phyloP scores from a whole-genome alignment of 2,113 vertebrate species.

The Genyomyrus donnyi region DNA sequence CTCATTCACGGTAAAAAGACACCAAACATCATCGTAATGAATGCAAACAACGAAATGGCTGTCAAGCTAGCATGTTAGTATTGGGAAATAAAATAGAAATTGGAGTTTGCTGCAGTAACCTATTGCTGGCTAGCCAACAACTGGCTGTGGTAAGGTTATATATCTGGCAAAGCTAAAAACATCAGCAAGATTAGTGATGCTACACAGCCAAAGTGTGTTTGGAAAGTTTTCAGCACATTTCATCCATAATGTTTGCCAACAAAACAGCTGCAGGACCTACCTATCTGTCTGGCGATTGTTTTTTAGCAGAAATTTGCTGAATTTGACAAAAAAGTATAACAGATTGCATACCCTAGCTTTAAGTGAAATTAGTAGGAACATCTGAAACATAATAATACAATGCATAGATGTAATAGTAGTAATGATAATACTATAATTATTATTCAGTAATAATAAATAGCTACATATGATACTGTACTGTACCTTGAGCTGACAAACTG shows the following conservation, averaged over 20 bases:
- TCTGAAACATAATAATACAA: not conserved
- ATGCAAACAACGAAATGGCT: not conserved
- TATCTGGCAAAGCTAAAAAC: not conserved
- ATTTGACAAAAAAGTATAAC: not conserved
- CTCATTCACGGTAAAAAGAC: not conserved
- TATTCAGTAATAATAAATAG: not conserved
- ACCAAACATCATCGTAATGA: not conserved
- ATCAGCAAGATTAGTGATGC: not conserved
- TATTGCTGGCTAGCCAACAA: not conserved
- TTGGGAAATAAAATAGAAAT: not conserved
- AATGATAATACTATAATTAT: not conserved
- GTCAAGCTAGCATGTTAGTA: not conserved
- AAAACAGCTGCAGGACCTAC: not conserved
- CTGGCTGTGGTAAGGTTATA: not conserved
- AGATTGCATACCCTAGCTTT: not conserved
- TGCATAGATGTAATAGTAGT: not conserved
- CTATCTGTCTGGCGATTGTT: not conserved
- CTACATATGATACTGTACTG: not conserved
- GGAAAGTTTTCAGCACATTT: not conserved
- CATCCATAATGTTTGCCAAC: not conserved
- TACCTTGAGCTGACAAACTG: not conserved
- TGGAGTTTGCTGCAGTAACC: not conserved
- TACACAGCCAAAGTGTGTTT: not conserved
- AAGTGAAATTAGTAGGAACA: not conserved
- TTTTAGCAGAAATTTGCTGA: not conserved